Base-by-base conservation (phyloP, 2,797 vertebrate species). In the Coregonus suidteri region DNA sequence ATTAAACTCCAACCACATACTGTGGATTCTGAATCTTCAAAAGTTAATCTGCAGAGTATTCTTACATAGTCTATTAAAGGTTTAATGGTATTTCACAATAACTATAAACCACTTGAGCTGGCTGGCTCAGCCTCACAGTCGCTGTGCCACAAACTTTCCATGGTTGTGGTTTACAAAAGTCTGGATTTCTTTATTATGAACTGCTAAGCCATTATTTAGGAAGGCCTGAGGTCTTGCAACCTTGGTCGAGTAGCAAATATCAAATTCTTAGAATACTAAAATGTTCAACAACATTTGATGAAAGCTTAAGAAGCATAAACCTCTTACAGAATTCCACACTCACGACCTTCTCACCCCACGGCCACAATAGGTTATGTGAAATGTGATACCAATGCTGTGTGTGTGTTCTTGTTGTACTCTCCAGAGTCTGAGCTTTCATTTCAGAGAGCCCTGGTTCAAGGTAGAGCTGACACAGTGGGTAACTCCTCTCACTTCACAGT, bases 281-380 rank as follows among this genome's bases (percentile, higher is more conserved):
- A 71, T 75, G 78, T 53, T 76, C 71, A 37, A 64, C 53, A 82
- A 78, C 69, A 76, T 75, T 80, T 79, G 86, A 82, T 68, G 14
- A 68, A 73, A 79, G 85, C 86, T 91, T 85, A 88, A 67, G 62
- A 82, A 16, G 75, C 75, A 14, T 84, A 91, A 89, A 85, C 81
- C 79, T 82, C 78, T 89, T 86, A 84, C 5, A 79, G 52, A 74
- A 15, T 47, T 74, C 41, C 77, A 54, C 71, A 7, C 77, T 68
- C 56, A 77, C 18, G 15, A 59, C 47, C 11, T 31, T 52, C 53
- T 51, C 71, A 30, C 71, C 30, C 67, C 15, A 64, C 67, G 54
- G 68, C 79, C 76, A 80, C 78, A 86, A 64, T 71, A 62, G 66
- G 71, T 73, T 71, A 71, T 52, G 59, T 74, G 72, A 75, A 30